These are phyloP conservation scores for Linyphia triangularis DNA, from an alignment of 2,888 invertebrate species.

Conservation along the genomic window DNA sequence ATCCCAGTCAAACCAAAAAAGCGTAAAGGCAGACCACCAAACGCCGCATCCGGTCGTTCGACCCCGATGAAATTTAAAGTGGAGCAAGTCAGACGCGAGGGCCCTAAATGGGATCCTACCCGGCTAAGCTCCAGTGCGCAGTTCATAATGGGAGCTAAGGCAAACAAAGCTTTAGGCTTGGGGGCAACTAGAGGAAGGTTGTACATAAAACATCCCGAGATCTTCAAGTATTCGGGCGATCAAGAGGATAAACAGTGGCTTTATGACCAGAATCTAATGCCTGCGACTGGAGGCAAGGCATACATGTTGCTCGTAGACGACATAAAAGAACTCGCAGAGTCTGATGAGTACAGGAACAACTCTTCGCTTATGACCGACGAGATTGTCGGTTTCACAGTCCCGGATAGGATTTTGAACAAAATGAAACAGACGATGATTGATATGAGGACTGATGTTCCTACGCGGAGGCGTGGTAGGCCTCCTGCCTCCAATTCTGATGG, in stretches of 20 bases:
- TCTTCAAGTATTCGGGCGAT: conserved; percentile 88
- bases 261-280: conserved; percentile 87
- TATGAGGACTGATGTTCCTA: conserved; percentile 79
- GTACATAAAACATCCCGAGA: conserved; percentile 88
- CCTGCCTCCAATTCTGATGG: conserved; percentile 74
- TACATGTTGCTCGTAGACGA: conserved; percentile 89
- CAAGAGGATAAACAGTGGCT: conserved; percentile 91
- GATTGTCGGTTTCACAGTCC: conserved; percentile 87
- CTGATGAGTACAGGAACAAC: conserved; percentile 84
- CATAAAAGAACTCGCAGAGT: conserved; percentile 86
- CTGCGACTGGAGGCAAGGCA: conserved; percentile 88
- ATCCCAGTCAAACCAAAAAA: conserved; percentile 80
- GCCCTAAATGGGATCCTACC: conserved; percentile 86
- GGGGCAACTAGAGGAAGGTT: conserved; percentile 87
- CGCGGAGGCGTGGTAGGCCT: conserved; percentile 75
- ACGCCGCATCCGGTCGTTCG: conserved; percentile 76
- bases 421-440: conserved; percentile 85
- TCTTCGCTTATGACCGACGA: conserved; percentile 81
- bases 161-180: conserved; percentile 84
- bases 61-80: conserved; percentile 79
- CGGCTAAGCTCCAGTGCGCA: conserved; percentile 86
- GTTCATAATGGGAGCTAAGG: conserved; percentile 88
- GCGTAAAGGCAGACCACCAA: conserved; percentile 84
- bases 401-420: conserved; percentile 87
- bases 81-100: conserved; percentile 79